Base-by-base conservation (phyloP, 2,797 vertebrate species). In the Cyprinodon diabolis region DNA sequence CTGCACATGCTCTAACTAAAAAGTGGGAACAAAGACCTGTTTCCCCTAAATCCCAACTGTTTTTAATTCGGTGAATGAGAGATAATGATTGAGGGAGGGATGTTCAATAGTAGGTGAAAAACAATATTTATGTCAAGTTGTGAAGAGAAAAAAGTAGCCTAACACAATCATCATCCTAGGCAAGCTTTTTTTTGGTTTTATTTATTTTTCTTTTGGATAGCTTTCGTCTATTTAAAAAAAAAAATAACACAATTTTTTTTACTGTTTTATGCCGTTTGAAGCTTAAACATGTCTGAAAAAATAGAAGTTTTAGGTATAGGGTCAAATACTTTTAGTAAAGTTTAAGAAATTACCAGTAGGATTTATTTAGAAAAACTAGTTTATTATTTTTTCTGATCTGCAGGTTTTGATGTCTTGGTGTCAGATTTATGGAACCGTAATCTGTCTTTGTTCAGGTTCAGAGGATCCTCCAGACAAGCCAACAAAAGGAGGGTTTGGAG, bases 401-500 rank as follows among this genome's bases (percentile, higher is more conserved):
- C 62, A 45, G 23, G 25, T 55, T 76, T 62, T n/a, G 48, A 30
- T 11, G 40, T 65, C 11, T 65, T 40, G 23, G 25, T 51, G 37
- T 19, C 37, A 72, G 11, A 55, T 73, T 72, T 47, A 55, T 63
- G 52, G 79, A 48, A 86, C 49, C 6, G 0, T 49, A 12, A 4
- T 58, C 25, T 70, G 30, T 82, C 52, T 78, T 67, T 85, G 68
- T 85, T 69, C 82, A 99, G 98, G 97, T 99, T 25, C 96, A 97
- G 84, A 95, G 82, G 89, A 94, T 97, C 87, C 93, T 99, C 82
- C 96, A 96, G 90, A 94, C 95, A 78, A 94, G 93, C 84, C 95
- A 96, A 71, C 95, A 97, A 69, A 96, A 95, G 79, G 97, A 98
- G 89, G 96, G 96, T 66, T 89, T 96, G 86, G 97, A 99, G 86